These are phyloP conservation scores for Drosophila santomea DNA, from an alignment of 1,140 invertebrate species.

Conservation along the genomic window DNA sequence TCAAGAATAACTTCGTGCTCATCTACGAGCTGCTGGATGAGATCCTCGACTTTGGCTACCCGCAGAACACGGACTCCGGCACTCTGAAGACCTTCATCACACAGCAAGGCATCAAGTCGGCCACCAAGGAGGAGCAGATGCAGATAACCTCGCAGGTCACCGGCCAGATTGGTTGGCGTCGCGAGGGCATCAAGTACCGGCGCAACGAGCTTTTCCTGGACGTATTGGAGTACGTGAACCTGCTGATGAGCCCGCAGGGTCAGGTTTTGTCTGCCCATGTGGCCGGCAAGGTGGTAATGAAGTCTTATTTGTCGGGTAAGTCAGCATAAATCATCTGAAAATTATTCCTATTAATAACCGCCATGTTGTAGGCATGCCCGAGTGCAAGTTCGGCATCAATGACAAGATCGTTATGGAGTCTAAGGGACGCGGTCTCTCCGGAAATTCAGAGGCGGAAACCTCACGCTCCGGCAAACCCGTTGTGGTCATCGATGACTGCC, in stretches of 20 bases:
- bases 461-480: constrained; percentile 96
- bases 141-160: constrained; percentile 99
- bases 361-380: constrained; percentile 93
- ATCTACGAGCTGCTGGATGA: constrained; percentile 99
- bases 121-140: constrained; percentile 99
- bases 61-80: constrained; percentile 99
- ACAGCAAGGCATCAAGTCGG: constrained; percentile 99
- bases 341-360: neutral
- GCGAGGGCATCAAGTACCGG: constrained; percentile 99
- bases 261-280: constrained; percentile 99
- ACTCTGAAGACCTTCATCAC: constrained; percentile 99
- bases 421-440: constrained; percentile 91
- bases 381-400: constrained; percentile 99
- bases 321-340: neutral
- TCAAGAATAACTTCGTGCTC: constrained; percentile 99
- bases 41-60: constrained; percentile 99
- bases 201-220: constrained; percentile 99
- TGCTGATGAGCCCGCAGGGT: constrained; percentile 99
- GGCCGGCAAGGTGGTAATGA: constrained; percentile 99
- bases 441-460: constrained; percentile 92
- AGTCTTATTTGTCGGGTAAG: constrained; percentile 96
- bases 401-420: constrained; percentile 99
- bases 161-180: constrained; percentile 99
- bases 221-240: constrained; percentile 99
- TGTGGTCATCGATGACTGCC: constrained; percentile 99